Base-by-base conservation (phyloP, 2,113 vertebrate species). In the Sebastes fasciatus region DNA sequence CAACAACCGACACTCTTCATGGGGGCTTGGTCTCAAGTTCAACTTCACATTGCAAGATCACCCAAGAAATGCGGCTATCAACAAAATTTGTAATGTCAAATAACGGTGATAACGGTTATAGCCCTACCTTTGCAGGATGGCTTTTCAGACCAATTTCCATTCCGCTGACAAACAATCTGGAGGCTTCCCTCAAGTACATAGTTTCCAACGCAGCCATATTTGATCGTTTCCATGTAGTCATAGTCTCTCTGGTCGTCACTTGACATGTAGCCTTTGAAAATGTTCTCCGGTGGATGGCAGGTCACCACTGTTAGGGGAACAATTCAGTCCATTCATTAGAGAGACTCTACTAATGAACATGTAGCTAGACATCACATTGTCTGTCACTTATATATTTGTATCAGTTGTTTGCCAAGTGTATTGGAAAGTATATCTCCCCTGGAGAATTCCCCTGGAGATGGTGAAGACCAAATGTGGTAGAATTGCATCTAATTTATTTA, bases 61-160 rank as follows among this genome's bases (percentile, higher is more conserved):
- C 54, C 40, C 40, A 58, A 72, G 12, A 71, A 57, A 43, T 52
- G 6, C 6, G 10, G n/a, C 16, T 54, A 46, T 54, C 16, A 16
- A 8, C n/a, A 8, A 23, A 21, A 52, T 42, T 0, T 52, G 7
- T 46, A 2, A 21, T 21, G 48, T 55, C 34, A 48, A 43, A 58
- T 21, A 0, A 61, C 1, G 8, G 46, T 19, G 12, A 61, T 51
- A 26, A 42, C 23, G 26, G 13, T 9, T 63, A n/a, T 13, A 49
- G 19, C 21, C 58, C 2, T 88, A 94, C 94, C 89, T 17, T 86
- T 92, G 84, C 94, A 94, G n/a, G 81, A 88, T 57, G 94, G 94
- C 74, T 78, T 90, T 40, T 88, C 75, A 71, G 94, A 93, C 94
- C 94, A 94, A 0, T 52, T 9, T n/a, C 94, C 92, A 64, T 91